Conservation (phyloP, 2,888 invertebrate species). For the Ligdia adustata region DNA sequence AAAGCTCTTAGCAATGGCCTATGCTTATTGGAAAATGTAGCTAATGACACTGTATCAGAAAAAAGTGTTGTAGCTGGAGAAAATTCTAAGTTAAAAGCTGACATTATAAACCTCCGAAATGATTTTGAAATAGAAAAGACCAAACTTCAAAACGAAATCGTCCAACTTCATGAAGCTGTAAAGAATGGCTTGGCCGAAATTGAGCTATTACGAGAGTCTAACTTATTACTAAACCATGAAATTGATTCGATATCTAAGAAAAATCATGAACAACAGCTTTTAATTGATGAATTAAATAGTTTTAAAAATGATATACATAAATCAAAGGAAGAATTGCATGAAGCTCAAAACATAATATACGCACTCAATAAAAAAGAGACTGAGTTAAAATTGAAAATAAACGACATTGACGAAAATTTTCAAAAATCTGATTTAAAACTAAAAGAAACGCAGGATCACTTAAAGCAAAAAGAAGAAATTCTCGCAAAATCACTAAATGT, state of each 20-base stretch:
- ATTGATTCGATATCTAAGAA: conserved; percentile 15
- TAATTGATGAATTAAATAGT: conserved; percentile 11
- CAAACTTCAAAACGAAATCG: conserved; percentile 32
- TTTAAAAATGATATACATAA: conserved; percentile 4
- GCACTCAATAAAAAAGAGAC: conserved; percentile 34
- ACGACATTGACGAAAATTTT: conserved; percentile 21
- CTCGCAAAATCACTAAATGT: conserved; percentile 31
- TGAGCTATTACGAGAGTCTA: conserved; percentile 11
- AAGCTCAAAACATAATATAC: conserved; percentile 35
- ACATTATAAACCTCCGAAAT: conserved; percentile 29
- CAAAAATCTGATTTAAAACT: conserved; percentile 33
- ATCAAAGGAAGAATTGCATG: conserved; percentile 5
- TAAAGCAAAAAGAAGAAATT: conserved; percentile 36
- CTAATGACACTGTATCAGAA: conserved; percentile 43
- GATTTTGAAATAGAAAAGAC: conserved; percentile 32
- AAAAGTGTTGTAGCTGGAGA: conserved; percentile 40
- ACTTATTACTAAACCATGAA: conserved; percentile 9
- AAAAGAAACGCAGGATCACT: conserved; percentile 39
- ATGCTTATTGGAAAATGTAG: conserved; percentile 46
- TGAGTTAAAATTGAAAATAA: conserved; percentile 27
- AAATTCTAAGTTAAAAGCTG: conserved; percentile 35
- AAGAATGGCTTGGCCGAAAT: conserved; percentile 26
- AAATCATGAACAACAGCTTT: conserved; percentile 25
- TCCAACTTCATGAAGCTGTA: conserved; percentile 27
- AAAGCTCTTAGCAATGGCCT: conserved; percentile 47